Evolutionary conservation across 2,888 invertebrate genomes (phyloP), one percentile per base, ranked within the genome.

Genomic region (Hoplodrina ambigua): DNA sequence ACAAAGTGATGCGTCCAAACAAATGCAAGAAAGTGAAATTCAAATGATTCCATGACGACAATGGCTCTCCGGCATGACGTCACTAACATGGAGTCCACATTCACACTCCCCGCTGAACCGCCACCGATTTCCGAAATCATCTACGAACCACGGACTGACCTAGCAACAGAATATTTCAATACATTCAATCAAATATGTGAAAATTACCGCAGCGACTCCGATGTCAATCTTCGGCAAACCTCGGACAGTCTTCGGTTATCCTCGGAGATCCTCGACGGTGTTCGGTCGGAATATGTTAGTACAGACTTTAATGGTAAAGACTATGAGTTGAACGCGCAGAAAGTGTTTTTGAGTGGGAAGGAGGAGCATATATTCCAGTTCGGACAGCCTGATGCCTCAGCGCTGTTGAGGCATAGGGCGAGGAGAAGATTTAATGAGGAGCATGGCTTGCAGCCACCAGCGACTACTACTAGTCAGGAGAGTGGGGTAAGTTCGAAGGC

Each of bases 381-480:
- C 55, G 97, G 97, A 76, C 97, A 97, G 86, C 97, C 97, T 2
- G 96, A 96, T 60, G 94, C 96, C 20, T 94, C 95, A 85, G 97
- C 94, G 89, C 91, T 96, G 88, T 95, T 96, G 82, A 91, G 92
- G 92, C 96, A 92, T 82, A 88, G 92, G 80, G 96, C 95, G 66
- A 85, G 94, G 75, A 88, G 95, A 87, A 90, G 94, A 87, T 94
- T 89, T 70, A 91, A 94, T 41, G 95, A 94, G 85, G 95, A 95
- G 87, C 92, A 92, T 52, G 95, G 95, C 37, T 88, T 95, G 56
- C 95, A 94, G 78, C 93, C 92, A 44, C 94, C 93, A 13, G 85
- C 93, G 0, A 92, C 90, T 5, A 94, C 95, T 5, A 94, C 95
- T 78, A 96, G 94, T 80, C 96, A 95, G 80, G 96, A 96, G 86